Percentiles rank a stretch among this genome's conserved stretches.
Conservation (phyloP, 2,113 vertebrate genomes). For the Pterocles gutturalis region DNA sequence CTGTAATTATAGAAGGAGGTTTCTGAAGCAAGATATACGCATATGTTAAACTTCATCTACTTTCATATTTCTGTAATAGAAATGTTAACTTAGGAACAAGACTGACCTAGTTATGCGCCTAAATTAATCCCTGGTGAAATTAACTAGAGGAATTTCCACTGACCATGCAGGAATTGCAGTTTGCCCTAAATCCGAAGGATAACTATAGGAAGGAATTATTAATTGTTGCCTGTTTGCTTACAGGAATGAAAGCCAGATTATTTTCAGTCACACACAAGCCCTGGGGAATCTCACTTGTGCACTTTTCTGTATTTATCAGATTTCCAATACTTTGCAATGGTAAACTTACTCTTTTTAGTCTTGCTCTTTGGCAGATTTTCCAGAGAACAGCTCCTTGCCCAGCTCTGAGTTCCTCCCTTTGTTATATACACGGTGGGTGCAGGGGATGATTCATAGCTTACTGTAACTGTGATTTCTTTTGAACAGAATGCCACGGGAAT, state of each 20-base stretch:
- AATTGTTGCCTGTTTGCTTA: not conserved
- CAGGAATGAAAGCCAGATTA: not conserved
- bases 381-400: not conserved
- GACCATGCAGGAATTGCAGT: not conserved
- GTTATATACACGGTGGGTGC: rapidly evolving
- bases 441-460: not conserved
- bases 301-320: not conserved
- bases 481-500: not conserved
- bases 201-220: not conserved
- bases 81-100: not conserved
- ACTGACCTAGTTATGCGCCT: not conserved
- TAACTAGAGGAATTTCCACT: not conserved
- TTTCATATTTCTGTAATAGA: not conserved
- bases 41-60: not conserved
- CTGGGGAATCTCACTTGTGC: not conserved
- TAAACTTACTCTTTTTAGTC: not conserved
- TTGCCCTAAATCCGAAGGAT: not conserved
- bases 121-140: not conserved
- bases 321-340: not conserved
- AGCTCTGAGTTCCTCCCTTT: not conserved
- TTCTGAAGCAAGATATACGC: not conserved
- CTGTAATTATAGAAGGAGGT: not conserved
- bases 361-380: not conserved
- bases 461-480: not conserved
- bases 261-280: not conserved